Percentiles rank a stretch among this genome's conserved stretches.
Evolutionary conservation across 2,888 invertebrate genomes (phyloP).

Genomic region (Deilephila porcellus): DNA sequence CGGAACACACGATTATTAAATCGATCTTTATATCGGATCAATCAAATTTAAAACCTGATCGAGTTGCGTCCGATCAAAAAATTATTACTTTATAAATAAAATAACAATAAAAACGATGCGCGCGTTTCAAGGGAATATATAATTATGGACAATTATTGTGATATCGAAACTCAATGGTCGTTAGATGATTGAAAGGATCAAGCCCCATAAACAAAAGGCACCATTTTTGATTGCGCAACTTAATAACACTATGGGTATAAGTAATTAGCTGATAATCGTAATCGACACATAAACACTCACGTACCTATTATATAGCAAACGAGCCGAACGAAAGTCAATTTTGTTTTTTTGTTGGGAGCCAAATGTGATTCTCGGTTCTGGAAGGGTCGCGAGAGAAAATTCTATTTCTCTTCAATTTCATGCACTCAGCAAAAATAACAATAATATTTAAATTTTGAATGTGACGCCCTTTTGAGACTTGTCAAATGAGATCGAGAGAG

Average conservation of each 20-base stretch:
- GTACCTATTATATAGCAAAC: slow-evolving; percentile 26
- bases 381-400: slow-evolving; percentile 72
- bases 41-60: slow-evolving; percentile 84
- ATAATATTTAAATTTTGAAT: slow-evolving; percentile 81
- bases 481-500: slow-evolving; percentile 50
- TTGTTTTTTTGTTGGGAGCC: slow-evolving; percentile 58
- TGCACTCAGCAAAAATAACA: slow-evolving; percentile 82
- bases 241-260: slow-evolving; percentile 67
- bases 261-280: slow-evolving; percentile 77
- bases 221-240: slow-evolving; percentile 81
- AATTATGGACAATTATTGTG: slow-evolving; percentile 85
- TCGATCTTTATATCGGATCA: slow-evolving; percentile 84
- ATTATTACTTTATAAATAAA: slow-evolving; percentile 85
- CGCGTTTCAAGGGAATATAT: slow-evolving; percentile 81
- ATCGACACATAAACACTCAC: slow-evolving; percentile 58
- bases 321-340: slow-evolving; percentile 44
- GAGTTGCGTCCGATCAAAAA: slow-evolving; percentile 78
- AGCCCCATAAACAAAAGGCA: slow-evolving; percentile 82
- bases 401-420: slow-evolving; percentile 82
- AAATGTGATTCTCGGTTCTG: slow-evolving; percentile 64
- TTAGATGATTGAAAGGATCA: slow-evolving; percentile 85
- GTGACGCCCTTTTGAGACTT: slow-evolving; percentile 62
- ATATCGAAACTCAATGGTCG: slow-evolving; percentile 82
- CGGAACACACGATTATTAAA: slow-evolving; percentile 81
- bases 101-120: slow-evolving; percentile 84